Percentiles rank a stretch among this genome's conserved stretches.
phyloP scores from a whole-genome alignment of 2,113 vertebrate genomes.

The Chionis minor region DNA sequence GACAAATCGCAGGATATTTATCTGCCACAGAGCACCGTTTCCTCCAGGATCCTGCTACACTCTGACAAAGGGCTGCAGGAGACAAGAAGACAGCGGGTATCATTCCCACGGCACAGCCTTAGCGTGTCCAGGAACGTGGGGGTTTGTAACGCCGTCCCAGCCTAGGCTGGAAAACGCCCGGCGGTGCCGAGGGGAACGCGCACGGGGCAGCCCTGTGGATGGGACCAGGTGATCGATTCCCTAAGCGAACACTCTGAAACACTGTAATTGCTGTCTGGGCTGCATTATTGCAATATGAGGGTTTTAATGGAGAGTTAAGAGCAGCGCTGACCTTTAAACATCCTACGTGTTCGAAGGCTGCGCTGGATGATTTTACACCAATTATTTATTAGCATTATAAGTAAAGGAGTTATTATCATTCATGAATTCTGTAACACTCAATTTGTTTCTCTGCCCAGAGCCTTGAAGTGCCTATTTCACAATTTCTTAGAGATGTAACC shows the following conservation, averaged over 20 bases:
- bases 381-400: slow-evolving; percentile 78
- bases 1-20: background rate
- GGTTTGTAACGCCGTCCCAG: background rate
- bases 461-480: slow-evolving; percentile 70
- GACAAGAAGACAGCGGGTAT: background rate
- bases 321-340: slow-evolving; percentile 69
- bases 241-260: slow-evolving; percentile 17
- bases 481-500: slow-evolving; percentile 73
- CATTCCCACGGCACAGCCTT: background rate
- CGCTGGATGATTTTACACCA: slow-evolving; percentile 65
- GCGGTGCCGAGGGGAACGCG: background rate
- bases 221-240: background rate
- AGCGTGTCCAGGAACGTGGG: background rate
- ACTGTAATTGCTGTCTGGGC: slow-evolving; percentile 43
- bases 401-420: slow-evolving; percentile 78
- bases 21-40: background rate
- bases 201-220: background rate
- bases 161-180: background rate
- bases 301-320: slow-evolving; percentile 61
- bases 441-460: slow-evolving; percentile 72
- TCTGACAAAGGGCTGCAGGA: background rate
- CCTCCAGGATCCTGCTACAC: background rate
- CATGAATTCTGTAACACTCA: slow-evolving; percentile 73
- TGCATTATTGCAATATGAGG: slow-evolving; percentile 36
- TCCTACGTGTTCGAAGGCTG: slow-evolving; percentile 52